These are phyloP conservation scores for Idaea biselata DNA, from an alignment of 2,888 invertebrate genomes.

Conservation along the genomic window DNA sequence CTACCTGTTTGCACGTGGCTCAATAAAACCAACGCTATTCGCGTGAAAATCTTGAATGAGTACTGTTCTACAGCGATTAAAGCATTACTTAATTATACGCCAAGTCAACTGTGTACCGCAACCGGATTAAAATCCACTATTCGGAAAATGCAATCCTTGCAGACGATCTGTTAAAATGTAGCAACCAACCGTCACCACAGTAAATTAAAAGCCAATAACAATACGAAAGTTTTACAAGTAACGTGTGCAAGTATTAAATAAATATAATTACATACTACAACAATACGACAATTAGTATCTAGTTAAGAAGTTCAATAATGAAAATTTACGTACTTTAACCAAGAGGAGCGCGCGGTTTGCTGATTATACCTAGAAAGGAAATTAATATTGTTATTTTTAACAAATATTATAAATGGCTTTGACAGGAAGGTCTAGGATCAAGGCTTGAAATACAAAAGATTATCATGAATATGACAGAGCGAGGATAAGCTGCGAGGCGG, in stretches of 20 bases:
- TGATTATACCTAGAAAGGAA: slow-evolving; percentile 80
- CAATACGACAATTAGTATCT: slow-evolving; percentile 1
- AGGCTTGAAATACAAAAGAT: slow-evolving; percentile 70
- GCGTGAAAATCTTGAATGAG: slow-evolving; percentile 34
- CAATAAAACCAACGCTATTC: slow-evolving; percentile 45
- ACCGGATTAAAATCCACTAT: background rate
- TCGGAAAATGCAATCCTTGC: background rate
- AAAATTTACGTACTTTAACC: slow-evolving; percentile 76
- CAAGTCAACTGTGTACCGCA: background rate
- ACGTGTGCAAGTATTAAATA: background rate
- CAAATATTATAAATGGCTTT: slow-evolving; percentile 49
- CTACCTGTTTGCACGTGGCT: slow-evolving; percentile 65
- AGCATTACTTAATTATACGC: background rate
- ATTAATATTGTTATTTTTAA: slow-evolving; percentile 61
- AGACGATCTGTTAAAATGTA: background rate
- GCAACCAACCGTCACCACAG: background rate
- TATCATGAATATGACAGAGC: slow-evolving; percentile 70
- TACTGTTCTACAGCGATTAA: slow-evolving; percentile 7
- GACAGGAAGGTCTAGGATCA: slow-evolving; percentile 70
- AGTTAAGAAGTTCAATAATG: slow-evolving; percentile 43
- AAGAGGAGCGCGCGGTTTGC: slow-evolving; percentile 76
- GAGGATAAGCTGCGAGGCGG: slow-evolving; percentile 77
- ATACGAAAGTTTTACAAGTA: background rate
- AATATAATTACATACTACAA: background rate
- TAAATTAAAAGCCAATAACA: background rate